These are phyloP conservation scores for Lepus europaeus DNA, from an alignment of 2,113 vertebrate species.

Conservation along the genomic window DNA sequence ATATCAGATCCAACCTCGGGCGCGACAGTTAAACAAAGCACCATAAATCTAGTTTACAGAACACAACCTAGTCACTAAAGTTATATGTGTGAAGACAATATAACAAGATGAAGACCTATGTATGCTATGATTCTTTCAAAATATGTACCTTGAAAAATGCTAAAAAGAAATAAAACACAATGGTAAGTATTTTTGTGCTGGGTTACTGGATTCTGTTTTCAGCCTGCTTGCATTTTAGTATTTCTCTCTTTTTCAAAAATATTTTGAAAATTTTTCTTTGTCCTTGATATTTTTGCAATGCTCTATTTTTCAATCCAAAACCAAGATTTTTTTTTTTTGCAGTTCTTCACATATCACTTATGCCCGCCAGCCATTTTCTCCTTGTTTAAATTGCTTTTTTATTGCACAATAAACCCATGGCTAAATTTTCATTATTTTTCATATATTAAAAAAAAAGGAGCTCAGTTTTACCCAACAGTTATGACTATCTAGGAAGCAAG, in stretches of 20 bases:
- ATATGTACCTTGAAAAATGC: background rate
- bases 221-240: constrained; percentile 2
- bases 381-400: constrained; percentile 30
- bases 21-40: constrained; percentile 19
- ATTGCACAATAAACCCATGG: constrained; percentile 1
- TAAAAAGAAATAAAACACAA: constrained; percentile 27
- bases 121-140: background rate
- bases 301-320: background rate
- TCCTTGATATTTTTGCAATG: constrained; percentile 31
- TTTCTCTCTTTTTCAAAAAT: constrained; percentile 52
- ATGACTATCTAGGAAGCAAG: constrained; percentile 46
- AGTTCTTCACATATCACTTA: background rate
- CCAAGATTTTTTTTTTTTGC: background rate
- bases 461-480: background rate
- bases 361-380: background rate
- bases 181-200: background rate
- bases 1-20: background rate
- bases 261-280: background rate
- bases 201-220: background rate
- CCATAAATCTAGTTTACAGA: background rate
- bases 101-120: background rate
- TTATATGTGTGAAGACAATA: background rate
- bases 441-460: background rate
- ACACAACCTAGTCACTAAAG: constrained; percentile 9
- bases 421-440: constrained; percentile 13